These are phyloP conservation scores for Mesocentrotus franciscanus DNA, from an alignment of 53 echinoderm and acorn worm species.

Conservation along the genomic window DNA sequence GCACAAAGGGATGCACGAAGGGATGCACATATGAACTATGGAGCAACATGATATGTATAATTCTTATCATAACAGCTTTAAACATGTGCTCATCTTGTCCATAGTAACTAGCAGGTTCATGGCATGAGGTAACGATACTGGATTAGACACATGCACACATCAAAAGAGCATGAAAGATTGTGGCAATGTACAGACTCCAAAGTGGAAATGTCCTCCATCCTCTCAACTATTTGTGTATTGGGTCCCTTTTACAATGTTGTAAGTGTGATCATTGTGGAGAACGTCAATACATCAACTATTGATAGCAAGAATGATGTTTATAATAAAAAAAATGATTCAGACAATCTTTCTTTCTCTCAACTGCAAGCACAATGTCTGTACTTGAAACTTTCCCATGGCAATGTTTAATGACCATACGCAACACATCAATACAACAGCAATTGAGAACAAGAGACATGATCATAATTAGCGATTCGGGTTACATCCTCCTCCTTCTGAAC, in stretches of 20 bases:
- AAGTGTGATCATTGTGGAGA: not conserved
- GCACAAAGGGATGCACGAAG: no score
- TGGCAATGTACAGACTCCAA: not conserved
- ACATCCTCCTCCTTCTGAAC: not conserved
- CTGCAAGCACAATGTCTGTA: no score
- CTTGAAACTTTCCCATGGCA: no score
- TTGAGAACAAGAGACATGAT: not conserved
- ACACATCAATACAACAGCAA: slow-evolving; percentile 4
- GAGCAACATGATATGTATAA: not conserved
- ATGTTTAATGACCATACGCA: not conserved
- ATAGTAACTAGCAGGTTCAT: not conserved
- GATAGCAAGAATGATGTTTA: not conserved
- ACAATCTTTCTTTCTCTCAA: no score
- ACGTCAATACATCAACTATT: not conserved
- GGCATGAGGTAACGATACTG: not conserved
- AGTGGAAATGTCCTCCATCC: not conserved
- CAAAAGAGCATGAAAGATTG: not conserved
- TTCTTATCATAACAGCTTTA: not conserved
- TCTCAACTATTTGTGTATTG: not conserved
- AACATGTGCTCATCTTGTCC: not conserved
- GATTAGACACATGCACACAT: not conserved
- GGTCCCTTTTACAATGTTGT: not conserved
- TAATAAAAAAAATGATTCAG: not conserved
- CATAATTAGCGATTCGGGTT: no score
- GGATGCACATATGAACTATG: no score